A percentile compares a stretch with the other conserved stretches of the same genome.
Evolutionary conservation across 2,888 invertebrate species (phyloP).

Genomic region (Eutolmus rufibarbis): DNA sequence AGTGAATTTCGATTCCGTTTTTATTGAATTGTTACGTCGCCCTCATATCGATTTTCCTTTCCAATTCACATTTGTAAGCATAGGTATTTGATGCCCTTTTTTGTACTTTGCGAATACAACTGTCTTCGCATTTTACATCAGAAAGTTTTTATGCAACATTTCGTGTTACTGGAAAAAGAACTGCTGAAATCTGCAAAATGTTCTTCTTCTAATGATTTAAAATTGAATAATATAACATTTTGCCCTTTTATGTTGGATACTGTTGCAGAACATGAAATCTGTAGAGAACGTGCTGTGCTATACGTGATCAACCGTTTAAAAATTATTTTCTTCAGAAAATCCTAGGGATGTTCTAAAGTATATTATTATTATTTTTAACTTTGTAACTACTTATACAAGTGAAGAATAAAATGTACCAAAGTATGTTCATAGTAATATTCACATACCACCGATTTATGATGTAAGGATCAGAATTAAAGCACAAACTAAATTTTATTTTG

Average conservation of each 20-base stretch:
- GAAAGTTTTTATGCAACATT: not conserved
- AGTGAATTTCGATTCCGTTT: conserved; percentile 1
- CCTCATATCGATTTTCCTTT: not conserved
- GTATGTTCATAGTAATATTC: too few relatives aligned
- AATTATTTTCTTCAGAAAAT: not conserved
- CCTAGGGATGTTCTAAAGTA: too few relatives aligned
- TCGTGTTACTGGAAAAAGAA: not conserved
- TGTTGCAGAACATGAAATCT: too few relatives aligned
- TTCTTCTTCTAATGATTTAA: not conserved
- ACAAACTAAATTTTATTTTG: too few relatives aligned
- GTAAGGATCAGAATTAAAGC: too few relatives aligned
- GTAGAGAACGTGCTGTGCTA: not conserved
- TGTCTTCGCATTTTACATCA: not conserved
- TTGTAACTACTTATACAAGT: too few relatives aligned
- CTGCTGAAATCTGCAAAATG: not conserved
- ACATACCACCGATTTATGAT: too few relatives aligned
- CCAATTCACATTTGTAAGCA: not conserved
- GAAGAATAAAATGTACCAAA: too few relatives aligned
- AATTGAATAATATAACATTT: not conserved
- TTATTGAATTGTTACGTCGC: not conserved
- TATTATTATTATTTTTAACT: too few relatives aligned
- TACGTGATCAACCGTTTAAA: not conserved
- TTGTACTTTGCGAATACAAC: not conserved
- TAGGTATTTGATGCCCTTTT: not conserved
- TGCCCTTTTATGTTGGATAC: not conserved